Evolutionary conservation across 2,797 vertebrate genomes (phyloP), one percentile per base, ranked within the genome.

Genomic region (Molothrus aeneus): DNA sequence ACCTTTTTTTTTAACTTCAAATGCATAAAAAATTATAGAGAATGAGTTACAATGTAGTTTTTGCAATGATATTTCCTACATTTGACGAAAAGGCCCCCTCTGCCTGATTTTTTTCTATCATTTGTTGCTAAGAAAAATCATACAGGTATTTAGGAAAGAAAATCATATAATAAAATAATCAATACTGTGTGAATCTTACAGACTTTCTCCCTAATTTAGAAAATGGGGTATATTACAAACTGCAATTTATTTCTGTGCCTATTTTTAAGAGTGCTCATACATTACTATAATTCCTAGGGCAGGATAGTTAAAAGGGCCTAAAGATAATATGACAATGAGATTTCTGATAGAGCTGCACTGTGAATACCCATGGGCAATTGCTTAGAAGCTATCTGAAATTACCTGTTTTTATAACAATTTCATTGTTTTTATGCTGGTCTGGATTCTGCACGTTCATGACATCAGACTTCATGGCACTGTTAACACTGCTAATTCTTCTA

Each of bases 401-500:
- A 80, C 32, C 48, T 71, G 29, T 0, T 73, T 92, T 90, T 40
- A 84, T 17, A 79, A 16, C 7, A 56, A 53, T 73, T 48, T 86
- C 19, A 36, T 72, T 61, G 22, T 10, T 78, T 71, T 86, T 66
- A 48, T 86, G 28, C 24, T n/a, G 54, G 20, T 48, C 40, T 87
- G 56, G 80, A 51, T 61, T 88, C 53, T 92, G 53, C 20, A 50
- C 42, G 45, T 66, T 56, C 28, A 79, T 21, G 68, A 56, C 75
- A 94, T 79, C 34, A 50, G 70, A 56, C 69, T 93, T 90, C 26
- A 80, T 34, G 38, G 59, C 36, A 31, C 24, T 61, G 50, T 86
- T 81, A 97, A 78, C 25, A 24, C 32, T 26, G 18, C 13, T 97
- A 94, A 93, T 73, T 90, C 64, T 92, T 75, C 86, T 92, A 82